These are phyloP conservation scores for Drosophila pachea DNA, from an alignment of 1,140 invertebrate species.

Conservation along the genomic window DNA sequence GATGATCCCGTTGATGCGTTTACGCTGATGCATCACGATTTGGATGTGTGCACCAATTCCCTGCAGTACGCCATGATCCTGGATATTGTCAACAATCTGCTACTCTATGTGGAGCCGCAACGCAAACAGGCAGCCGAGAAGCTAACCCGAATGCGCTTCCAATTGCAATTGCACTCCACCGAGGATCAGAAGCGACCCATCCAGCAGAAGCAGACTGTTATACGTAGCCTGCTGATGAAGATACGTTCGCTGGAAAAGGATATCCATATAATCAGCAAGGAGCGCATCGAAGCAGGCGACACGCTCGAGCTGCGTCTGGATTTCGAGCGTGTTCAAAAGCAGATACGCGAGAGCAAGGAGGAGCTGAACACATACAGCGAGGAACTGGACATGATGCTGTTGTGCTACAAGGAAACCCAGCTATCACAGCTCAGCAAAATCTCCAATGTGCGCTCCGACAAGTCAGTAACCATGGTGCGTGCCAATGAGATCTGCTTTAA, in stretches of 20 bases:
- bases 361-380: slow-evolving; percentile 91
- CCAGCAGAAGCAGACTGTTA: slow-evolving; percentile 92
- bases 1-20: slow-evolving; percentile 97
- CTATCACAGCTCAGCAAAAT: slow-evolving; percentile 83
- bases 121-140: slow-evolving; percentile 94
- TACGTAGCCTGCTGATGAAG: slow-evolving; percentile 89
- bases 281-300: slow-evolving; percentile 86
- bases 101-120: slow-evolving; percentile 97
- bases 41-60: slow-evolving; percentile 98
- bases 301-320: slow-evolving; percentile 85
- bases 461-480: slow-evolving; percentile 87
- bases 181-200: slow-evolving; percentile 96
- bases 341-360: slow-evolving; percentile 95
- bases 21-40: slow-evolving; percentile 98
- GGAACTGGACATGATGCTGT: slow-evolving; percentile 94
- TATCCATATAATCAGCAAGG: slow-evolving; percentile 92
- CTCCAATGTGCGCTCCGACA: slow-evolving; percentile 80
- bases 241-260: slow-evolving; percentile 92
- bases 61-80: slow-evolving; percentile 97
- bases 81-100: slow-evolving; percentile 97
- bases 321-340: slow-evolving; percentile 83
- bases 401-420: slow-evolving; percentile 93
- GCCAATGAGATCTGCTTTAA: slow-evolving; percentile 99
- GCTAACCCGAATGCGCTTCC: slow-evolving; percentile 94
- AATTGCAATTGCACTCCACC: slow-evolving; percentile 92